Percentiles rank a stretch among this genome's conserved stretches.
Evolutionary conservation across 2,113 vertebrate species (phyloP).

Genomic region (Puntigrus tetrazona): DNA sequence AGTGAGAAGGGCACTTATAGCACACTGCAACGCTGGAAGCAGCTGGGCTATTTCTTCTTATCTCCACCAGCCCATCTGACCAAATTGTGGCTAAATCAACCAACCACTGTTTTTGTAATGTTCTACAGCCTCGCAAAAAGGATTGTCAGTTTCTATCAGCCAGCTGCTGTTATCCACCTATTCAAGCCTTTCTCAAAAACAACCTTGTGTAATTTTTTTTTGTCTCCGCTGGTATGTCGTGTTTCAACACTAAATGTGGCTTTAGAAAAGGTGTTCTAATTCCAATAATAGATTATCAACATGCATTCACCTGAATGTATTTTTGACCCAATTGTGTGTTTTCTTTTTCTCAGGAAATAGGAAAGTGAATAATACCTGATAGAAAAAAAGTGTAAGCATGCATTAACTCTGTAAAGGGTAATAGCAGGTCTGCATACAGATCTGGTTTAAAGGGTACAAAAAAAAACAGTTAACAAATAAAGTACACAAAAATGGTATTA

Average conservation of each 20-base stretch:
- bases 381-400: not conserved
- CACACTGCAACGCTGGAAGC: conserved; percentile 52
- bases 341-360: not conserved
- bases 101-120: conserved; percentile 55
- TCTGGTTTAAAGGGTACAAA: not conserved
- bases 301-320: not conserved
- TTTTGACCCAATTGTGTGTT: not conserved
- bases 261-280: not conserved
- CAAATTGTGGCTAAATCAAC: conserved; percentile 56
- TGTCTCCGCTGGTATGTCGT: not conserved
- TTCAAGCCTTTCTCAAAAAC: conserved; percentile 44
- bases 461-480: not conserved
- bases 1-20: conserved; percentile 28
- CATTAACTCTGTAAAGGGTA: not conserved
- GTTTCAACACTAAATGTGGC: not conserved
- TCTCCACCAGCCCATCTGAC: conserved; percentile 52
- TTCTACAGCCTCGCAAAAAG: conserved; percentile 50
- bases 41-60: conserved; percentile 60
- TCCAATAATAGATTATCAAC: not conserved
- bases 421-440: not conserved
- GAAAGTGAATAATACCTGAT: not conserved
- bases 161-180: conserved; percentile 26
- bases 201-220: conserved; percentile 32
- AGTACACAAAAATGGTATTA: not conserved
- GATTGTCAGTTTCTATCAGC: conserved; percentile 56